Conservation (phyloP, 2,113 vertebrate species). For the Burhinus oedicnemus region DNA sequence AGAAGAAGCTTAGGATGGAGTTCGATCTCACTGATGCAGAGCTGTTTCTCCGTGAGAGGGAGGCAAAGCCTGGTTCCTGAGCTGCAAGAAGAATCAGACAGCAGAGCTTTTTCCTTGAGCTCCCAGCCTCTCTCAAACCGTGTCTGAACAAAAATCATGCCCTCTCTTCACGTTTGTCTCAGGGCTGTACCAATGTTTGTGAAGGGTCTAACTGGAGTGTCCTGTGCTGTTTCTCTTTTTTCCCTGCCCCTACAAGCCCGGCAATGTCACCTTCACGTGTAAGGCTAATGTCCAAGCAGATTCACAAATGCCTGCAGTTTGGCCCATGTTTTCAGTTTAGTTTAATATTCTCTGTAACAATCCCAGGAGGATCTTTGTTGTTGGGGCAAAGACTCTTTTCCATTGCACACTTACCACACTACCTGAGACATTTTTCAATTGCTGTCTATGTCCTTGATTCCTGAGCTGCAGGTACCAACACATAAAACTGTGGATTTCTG, state of each 20-base stretch:
- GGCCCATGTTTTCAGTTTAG: not conserved
- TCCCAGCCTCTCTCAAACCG: not conserved
- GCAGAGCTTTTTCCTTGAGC: not conserved
- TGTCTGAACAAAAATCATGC: not conserved
- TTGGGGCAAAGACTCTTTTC: not conserved
- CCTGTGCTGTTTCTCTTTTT: not conserved
- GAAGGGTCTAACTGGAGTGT: not conserved
- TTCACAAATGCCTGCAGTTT: not conserved
- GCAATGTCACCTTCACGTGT: not conserved
- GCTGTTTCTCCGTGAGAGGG: not conserved
- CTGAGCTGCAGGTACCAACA: not conserved
- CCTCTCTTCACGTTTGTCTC: not conserved
- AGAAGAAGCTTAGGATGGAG: not conserved
- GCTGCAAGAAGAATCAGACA: not conserved
- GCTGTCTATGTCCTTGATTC: not conserved
- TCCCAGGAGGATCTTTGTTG: not conserved
- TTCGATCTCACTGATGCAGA: accelerated
- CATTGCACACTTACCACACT: not conserved
- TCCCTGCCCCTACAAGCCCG: not conserved
- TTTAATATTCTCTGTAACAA: not conserved
- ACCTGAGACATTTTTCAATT: not conserved
- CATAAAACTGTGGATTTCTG: not conserved
- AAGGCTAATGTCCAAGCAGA: not conserved
- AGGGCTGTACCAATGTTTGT: not conserved
- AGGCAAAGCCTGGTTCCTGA: not conserved